Conservation (phyloP, 2,113 vertebrate genomes). For the Corythoichthys intestinalis region DNA sequence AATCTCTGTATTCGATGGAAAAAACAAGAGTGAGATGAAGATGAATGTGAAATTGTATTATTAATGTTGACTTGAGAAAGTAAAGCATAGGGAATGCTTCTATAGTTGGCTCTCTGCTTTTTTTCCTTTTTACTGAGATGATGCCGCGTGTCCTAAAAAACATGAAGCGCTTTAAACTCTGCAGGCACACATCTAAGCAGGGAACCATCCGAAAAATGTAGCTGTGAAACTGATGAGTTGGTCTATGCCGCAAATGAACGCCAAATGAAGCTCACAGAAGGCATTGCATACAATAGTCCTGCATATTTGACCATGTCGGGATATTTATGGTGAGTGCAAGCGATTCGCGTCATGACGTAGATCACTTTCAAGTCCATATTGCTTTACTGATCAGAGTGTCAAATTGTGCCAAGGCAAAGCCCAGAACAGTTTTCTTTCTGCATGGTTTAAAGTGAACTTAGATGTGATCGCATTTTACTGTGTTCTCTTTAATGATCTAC, state of each 20-base stretch:
- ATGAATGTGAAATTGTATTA: conserved; percentile 7
- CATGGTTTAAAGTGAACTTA: too few species aligned
- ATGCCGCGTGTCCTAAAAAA: not conserved
- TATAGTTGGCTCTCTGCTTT: conserved; percentile 1
- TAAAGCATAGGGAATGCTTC: not conserved
- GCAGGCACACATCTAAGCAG: not conserved
- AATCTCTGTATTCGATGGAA: not conserved
- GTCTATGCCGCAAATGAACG: not conserved
- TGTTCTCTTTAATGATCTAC: too few species aligned
- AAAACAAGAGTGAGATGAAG: conserved; percentile 3
- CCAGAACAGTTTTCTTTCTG: too few species aligned
- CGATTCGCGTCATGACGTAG: too few species aligned
- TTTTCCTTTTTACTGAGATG: not conserved
- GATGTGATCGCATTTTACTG: too few species aligned
- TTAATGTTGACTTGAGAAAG: conserved; percentile 17
- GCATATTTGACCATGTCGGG: too few species aligned
- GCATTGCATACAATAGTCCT: too few species aligned
- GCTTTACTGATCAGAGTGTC: too few species aligned
- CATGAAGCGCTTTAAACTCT: not conserved
- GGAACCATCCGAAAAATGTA: not conserved
- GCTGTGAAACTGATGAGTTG: not conserved
- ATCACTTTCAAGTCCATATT: too few species aligned
- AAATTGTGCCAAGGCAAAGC: too few species aligned
- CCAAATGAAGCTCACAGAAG: not conserved
- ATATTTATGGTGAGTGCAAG: too few species aligned